Base-by-base conservation (phyloP, 1,140 invertebrate genomes). In the Sarcophaga peregrina region DNA sequence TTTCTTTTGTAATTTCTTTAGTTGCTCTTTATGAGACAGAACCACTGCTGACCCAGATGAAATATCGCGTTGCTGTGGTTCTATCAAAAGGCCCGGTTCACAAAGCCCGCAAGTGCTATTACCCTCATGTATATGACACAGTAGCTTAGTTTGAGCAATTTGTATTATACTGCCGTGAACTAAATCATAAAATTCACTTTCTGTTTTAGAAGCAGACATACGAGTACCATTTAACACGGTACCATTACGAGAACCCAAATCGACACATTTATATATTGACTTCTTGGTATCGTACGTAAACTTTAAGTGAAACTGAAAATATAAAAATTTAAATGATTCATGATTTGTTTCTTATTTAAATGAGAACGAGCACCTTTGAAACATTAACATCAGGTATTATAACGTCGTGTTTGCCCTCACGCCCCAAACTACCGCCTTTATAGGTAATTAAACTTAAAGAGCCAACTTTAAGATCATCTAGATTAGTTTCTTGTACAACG, bases 101-200 rank as follows among this genome's bases (percentile, higher is more conserved):
- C 97, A 98, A 83, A 95, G 92, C 0, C 95, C 95, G 88, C 97
- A 98, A 0, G 97, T 98, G 84, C 96, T 94, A 83, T 93, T 92
- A 0, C 96, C 96, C 46, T 92, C 92, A 89, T 98, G 97, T 81
- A 98, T 94, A 89, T 98, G 97, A 86, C 97, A 95, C 4, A 97
- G 87, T 0, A 98, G 87, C 84, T 94, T 94, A 0, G 96, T 96
- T 62, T 92, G 92, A 0, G 95, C 96, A 52, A 93, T 80, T 84
- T 94, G 92, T 62, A 96, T 85, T 9, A 92, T 92, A 86, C 96
- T 96, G 7, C 95, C 96, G 89, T 98, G 96, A 0, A 91, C 90
- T 54, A 97, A 86, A 86, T 93, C 91, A 83, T 87, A 84, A 0
- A 92, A 91, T 17, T 93, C 91, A 85, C 96, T 96, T 83, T 93